phyloP scores from a whole-genome alignment of 1,140 invertebrate species.

The Stenopsyche tienmushanensis region DNA sequence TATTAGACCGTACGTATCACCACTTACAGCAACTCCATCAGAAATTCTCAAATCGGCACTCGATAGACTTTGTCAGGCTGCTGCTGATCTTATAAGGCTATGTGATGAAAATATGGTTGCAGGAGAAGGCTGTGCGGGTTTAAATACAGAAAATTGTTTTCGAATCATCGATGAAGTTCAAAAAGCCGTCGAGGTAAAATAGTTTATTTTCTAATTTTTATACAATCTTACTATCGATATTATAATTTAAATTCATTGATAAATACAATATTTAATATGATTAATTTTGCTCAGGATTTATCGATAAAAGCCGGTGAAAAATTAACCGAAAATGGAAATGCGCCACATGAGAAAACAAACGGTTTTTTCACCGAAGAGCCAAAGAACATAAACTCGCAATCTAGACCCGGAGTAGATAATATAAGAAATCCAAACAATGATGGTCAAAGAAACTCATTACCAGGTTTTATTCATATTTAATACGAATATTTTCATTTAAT shows the following conservation, averaged over 20 bases:
- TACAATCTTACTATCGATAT: neutral
- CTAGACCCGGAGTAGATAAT: constrained; percentile 26
- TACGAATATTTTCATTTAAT: constrained; percentile 1
- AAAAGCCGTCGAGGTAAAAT: constrained; percentile 37
- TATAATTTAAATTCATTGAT: constrained; percentile 15
- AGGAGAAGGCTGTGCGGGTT: constrained; percentile 63
- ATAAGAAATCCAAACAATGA: constrained; percentile 26
- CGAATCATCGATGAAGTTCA: constrained; percentile 48
- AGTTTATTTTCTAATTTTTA: constrained; percentile 9
- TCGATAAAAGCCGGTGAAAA: constrained; percentile 67
- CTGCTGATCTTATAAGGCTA: constrained; percentile 83
- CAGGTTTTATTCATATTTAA: constrained; percentile 44
- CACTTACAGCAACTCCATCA: constrained; percentile 48
- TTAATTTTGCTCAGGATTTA: constrained; percentile 55
- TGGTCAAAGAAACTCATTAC: constrained; percentile 59
- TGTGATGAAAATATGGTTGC: constrained; percentile 85
- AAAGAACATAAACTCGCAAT: constrained; percentile 37
- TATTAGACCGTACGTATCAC: constrained; percentile 51
- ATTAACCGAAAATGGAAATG: constrained; percentile 59
- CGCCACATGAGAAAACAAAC: constrained; percentile 43
- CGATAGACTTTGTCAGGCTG: constrained; percentile 81
- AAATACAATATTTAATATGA: constrained; percentile 12
- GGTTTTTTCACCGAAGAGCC: constrained; percentile 30
- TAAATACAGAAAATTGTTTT: constrained; percentile 68
- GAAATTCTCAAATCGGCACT: constrained; percentile 67